Evolutionary conservation across 1,140 invertebrate species (phyloP), one percentile per base, ranked within the genome.

Genomic region (Helicoverpa zea): DNA sequence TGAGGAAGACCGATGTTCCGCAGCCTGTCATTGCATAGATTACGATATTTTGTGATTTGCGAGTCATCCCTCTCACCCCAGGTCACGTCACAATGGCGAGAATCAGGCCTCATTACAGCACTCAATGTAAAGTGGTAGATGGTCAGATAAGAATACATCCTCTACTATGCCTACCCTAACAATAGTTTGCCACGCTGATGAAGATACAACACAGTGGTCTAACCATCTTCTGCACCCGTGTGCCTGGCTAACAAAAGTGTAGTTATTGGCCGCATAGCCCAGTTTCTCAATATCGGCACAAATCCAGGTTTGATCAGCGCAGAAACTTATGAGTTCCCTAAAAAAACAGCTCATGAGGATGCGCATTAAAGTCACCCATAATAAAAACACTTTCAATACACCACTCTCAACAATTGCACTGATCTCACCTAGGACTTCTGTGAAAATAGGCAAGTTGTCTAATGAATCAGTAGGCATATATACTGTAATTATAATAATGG

Each of bases 161-260:
- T 81, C 52, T 18, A 18, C 13, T n/a, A 81, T 47, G 51, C 56
- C 4, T 16, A 63, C 43, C 23, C 49, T 56, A 18, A 61, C 47
- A 51, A 77, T 49, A 14, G 73, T 77, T 13, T 18, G 54, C 74
- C 64, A 63, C 5, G 75, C 81, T 7, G 81, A 49, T 10, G 35
- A 2, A 0, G 75, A 54, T 1, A 79, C 58, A 1, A 82, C 58
- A 74, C 81, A 82, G 49, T 82, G 80, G 30, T 81, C 80, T 3
- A 81, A 49, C 80, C 80, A 81, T 9, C 73, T 66, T n/a, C 16
- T 49, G 35, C 74, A 77, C 0, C 80, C 80, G 23, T 72, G 63
- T n/a, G 73, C 80, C 30, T 35, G 30, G 30, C 30, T 68, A 7
- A 81, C 35, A 68, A 68, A 81, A n/a, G 61, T 81, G n/a, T 68